Evolutionary conservation across 2,888 invertebrate species (phyloP).

Genomic region (Heliconius charithonia): DNA sequence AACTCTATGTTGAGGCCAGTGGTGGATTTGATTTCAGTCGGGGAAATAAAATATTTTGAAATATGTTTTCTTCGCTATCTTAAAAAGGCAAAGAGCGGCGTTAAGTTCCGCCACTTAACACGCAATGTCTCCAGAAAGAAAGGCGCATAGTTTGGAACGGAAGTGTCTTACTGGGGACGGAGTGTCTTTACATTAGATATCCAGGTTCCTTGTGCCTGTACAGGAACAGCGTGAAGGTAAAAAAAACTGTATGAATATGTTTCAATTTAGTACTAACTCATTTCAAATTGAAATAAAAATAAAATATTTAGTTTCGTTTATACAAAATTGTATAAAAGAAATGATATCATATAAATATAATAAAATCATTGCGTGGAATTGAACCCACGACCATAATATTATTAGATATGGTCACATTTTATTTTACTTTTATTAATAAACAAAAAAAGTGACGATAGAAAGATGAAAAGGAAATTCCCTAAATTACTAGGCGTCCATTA

Average conservation of each 20-base stretch:
- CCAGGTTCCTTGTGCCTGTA: too few relatives aligned
- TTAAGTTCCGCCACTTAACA: neutral
- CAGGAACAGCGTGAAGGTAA: neutral
- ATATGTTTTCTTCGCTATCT: too few relatives aligned
- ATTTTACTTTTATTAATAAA: neutral
- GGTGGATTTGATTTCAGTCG: neutral
- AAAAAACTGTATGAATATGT: neutral
- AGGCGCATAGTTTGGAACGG: too few relatives aligned
- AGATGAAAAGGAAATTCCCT: neutral
- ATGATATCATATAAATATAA: neutral
- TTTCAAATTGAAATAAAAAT: too few relatives aligned
- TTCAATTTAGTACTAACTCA: too few relatives aligned
- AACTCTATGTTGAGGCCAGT: neutral
- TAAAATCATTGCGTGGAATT: rapidly evolving
- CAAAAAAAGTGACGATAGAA: neutral
- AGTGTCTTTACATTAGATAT: neutral
- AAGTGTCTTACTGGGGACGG: neutral
- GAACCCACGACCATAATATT: neutral
- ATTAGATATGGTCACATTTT: neutral
- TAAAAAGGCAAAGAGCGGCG: neutral
- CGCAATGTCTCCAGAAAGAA: neutral
- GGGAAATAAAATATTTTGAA: neutral
- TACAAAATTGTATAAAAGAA: too few relatives aligned
- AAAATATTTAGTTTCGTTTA: too few relatives aligned
- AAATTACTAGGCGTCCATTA: conserved; percentile 14